Conservation (phyloP, 2,888 invertebrate species). For the Pecten maximus region DNA sequence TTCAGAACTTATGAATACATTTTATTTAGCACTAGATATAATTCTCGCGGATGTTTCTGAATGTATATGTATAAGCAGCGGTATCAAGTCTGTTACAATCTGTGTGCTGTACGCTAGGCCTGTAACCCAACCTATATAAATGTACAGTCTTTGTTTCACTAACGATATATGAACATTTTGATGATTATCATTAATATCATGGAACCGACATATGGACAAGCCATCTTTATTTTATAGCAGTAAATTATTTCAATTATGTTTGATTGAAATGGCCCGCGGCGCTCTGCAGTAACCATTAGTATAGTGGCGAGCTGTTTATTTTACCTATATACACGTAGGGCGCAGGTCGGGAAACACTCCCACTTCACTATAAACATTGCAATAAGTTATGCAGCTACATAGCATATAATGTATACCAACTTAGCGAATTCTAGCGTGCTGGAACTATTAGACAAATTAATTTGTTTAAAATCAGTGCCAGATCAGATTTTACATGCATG, state of each 20-base stretch:
- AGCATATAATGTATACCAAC: neutral
- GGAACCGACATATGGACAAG: neutral
- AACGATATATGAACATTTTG: neutral
- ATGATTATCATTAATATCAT: neutral
- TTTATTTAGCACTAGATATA: too few species aligned
- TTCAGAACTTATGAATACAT: too few species aligned
- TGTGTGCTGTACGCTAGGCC: neutral
- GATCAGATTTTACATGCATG: slow-evolving; percentile 17
- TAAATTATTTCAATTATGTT: neutral
- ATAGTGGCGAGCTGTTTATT: neutral
- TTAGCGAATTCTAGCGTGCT: neutral
- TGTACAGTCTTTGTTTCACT: neutral
- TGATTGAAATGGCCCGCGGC: slow-evolving; percentile 3
- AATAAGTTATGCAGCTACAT: neutral
- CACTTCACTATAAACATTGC: neutral
- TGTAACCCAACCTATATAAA: neutral
- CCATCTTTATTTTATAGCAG: neutral
- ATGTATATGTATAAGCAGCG: too few species aligned
- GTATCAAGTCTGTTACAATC: too few species aligned
- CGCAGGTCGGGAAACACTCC: neutral
- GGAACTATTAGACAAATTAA: neutral
- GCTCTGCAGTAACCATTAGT: neutral
- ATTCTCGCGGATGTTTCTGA: too few species aligned
- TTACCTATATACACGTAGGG: neutral
- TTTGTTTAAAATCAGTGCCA: neutral